These are phyloP conservation scores for Digitonthophagus gazella DNA, from an alignment of 2,888 invertebrate genomes.

Conservation along the genomic window DNA sequence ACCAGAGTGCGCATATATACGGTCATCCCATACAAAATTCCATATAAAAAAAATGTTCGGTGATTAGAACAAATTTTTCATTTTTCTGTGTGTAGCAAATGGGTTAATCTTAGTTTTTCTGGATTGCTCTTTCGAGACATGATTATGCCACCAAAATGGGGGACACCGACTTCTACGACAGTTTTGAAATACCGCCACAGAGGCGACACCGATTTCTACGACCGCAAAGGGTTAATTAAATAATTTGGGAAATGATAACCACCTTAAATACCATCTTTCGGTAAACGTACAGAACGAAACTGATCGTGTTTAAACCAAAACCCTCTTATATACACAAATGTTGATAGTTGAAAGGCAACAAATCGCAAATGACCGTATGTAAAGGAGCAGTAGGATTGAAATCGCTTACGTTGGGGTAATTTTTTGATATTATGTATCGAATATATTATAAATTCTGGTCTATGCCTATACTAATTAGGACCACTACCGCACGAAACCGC, in stretches of 20 bases:
- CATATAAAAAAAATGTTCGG: too few relatives aligned
- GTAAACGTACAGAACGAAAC: neutral
- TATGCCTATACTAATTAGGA: neutral
- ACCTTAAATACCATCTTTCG: neutral
- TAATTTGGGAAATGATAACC: too few relatives aligned
- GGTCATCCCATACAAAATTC: too few relatives aligned
- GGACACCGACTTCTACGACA: too few relatives aligned
- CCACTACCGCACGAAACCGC: neutral
- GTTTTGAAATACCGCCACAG: too few relatives aligned
- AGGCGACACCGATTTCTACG: too few relatives aligned
- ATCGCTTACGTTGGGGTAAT: neutral
- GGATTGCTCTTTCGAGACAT: too few relatives aligned
- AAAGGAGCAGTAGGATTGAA: neutral
- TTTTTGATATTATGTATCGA: neutral
- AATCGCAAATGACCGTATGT: neutral
- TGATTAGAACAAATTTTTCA: too few relatives aligned
- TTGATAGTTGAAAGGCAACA: neutral
- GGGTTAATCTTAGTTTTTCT: neutral
- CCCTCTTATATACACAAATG: neutral
- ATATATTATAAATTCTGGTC: neutral
- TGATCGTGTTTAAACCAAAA: neutral
- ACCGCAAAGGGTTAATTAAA: too few relatives aligned
- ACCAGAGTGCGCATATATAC: too few relatives aligned
- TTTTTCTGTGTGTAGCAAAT: too few relatives aligned
- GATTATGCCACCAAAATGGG: too few relatives aligned